A percentile compares a stretch with the other conserved stretches of the same genome.
Conservation (phyloP, 1,140 invertebrate species). For the Paraescarpia echinospica region DNA sequence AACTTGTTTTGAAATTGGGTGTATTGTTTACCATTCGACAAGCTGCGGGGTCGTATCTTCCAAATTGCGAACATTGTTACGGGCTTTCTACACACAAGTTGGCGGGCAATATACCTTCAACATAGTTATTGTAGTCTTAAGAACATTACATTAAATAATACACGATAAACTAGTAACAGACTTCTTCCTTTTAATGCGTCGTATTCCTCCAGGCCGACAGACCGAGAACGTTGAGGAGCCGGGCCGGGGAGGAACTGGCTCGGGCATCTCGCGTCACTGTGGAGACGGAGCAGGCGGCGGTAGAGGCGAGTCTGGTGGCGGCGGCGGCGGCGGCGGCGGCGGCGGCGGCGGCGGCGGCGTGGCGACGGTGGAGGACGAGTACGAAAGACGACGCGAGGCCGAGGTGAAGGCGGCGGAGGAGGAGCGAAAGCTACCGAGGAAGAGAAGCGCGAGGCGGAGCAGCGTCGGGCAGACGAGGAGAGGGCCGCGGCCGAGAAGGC, state of each 20-base stretch:
- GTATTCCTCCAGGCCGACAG: neutral
- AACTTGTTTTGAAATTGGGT: too few species aligned
- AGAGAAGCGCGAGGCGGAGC: constrained; percentile 15
- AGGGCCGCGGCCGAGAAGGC: constrained; percentile 7
- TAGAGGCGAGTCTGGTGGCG: constrained; percentile 10
- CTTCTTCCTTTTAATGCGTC: too few species aligned
- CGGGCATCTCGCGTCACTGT: neutral
- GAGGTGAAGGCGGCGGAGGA: constrained; percentile 10
- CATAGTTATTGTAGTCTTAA: too few species aligned
- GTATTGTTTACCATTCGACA: too few species aligned
- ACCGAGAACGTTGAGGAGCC: constrained; percentile 6
- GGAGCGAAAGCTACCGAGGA: constrained; percentile 23
- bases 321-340: constrained; percentile 10
- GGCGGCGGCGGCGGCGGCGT: too few species aligned
- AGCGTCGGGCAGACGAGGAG: constrained; percentile 7
- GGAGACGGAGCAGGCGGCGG: constrained; percentile 22
- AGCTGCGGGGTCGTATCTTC: too few species aligned
- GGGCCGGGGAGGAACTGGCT: constrained; percentile 14
- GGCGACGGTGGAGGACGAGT: constrained; percentile 25
- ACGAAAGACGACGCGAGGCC: constrained; percentile 12
- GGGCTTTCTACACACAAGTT: too few species aligned
- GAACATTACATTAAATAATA: too few species aligned
- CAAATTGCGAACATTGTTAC: too few species aligned
- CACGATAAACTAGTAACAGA: too few species aligned
- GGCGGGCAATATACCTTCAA: too few species aligned